phyloP scores from a whole-genome alignment of 92 coral and sea anemone genomes.

The Micromussa lordhowensis region DNA sequence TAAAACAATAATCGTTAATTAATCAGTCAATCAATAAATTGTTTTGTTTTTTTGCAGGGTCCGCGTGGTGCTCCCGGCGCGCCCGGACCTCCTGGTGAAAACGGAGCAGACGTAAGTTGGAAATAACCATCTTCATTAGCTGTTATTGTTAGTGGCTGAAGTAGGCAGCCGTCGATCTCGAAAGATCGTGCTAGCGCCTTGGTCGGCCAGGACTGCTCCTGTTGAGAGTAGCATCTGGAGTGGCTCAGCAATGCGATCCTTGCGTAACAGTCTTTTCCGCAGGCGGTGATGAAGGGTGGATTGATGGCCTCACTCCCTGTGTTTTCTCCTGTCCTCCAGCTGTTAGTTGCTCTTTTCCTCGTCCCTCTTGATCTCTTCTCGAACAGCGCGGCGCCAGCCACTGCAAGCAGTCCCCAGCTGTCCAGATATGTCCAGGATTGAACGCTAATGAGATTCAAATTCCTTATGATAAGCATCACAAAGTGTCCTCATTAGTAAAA shows the following conservation, averaged over 20 bases:
- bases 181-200: background rate
- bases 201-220: background rate
- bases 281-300: background rate
- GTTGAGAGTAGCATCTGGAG: background rate
- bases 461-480: too few species aligned
- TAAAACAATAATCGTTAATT: background rate
- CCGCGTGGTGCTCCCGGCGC: conserved; percentile 83
- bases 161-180: too few species aligned
- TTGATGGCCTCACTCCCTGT: background rate
- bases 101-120: conserved; percentile 71
- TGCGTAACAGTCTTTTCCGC: background rate
- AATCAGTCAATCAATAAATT: background rate
- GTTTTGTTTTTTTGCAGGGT: conserved; percentile 60
- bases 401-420: background rate
- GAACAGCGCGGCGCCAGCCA: background rate
- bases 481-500: too few species aligned
- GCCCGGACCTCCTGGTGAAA: conserved; percentile 60
- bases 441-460: too few species aligned
- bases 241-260: conserved; percentile 1
- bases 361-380: background rate
- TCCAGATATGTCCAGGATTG: too few species aligned
- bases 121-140: background rate
- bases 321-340: too few species aligned
- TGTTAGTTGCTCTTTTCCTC: background rate
- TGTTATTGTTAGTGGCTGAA: too few species aligned